Evolutionary conservation across 2,888 invertebrate genomes (phyloP).

Genomic region (Serripes groenlandicus): DNA sequence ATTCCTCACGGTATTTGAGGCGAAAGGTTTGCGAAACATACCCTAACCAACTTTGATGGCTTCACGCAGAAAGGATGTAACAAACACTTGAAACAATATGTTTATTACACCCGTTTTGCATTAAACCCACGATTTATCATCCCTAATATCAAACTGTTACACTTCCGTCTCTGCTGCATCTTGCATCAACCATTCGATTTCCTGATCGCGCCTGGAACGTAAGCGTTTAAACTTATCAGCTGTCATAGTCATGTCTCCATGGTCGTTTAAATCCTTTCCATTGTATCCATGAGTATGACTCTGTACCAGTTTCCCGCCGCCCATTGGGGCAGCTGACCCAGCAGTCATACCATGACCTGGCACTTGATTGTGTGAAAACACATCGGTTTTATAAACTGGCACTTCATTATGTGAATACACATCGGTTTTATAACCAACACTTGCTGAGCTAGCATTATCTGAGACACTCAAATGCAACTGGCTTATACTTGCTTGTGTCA

Average conservation of each 20-base stretch:
- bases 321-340: not conserved
- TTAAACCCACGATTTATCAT: too few species aligned
- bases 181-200: conserved; percentile 65
- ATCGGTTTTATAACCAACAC: not conserved
- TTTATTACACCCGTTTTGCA: too few species aligned
- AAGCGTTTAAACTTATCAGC: conserved; percentile 48
- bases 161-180: conserved; percentile 68
- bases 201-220: conserved; percentile 51
- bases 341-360: not conserved
- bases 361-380: not conserved
- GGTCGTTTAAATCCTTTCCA: not conserved
- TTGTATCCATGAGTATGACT: conserved; percentile 3
- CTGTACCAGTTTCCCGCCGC: conserved; percentile 2
- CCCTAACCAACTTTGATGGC: too few species aligned
- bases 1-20: too few species aligned
- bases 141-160: not conserved
- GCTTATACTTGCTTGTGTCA: conserved; percentile 17
- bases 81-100: too few species aligned
- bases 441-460: not conserved
- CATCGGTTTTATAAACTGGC: not conserved
- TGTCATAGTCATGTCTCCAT: conserved; percentile 20
- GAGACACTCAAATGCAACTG: conserved; percentile 10
- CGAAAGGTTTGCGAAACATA: too few species aligned
- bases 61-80: too few species aligned
- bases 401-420: not conserved